A percentile compares a stretch with the other conserved stretches of the same genome.
These are phyloP conservation scores for Paramuricea clavata DNA, from an alignment of 92 coral and sea anemone species.

Conservation along the genomic window DNA sequence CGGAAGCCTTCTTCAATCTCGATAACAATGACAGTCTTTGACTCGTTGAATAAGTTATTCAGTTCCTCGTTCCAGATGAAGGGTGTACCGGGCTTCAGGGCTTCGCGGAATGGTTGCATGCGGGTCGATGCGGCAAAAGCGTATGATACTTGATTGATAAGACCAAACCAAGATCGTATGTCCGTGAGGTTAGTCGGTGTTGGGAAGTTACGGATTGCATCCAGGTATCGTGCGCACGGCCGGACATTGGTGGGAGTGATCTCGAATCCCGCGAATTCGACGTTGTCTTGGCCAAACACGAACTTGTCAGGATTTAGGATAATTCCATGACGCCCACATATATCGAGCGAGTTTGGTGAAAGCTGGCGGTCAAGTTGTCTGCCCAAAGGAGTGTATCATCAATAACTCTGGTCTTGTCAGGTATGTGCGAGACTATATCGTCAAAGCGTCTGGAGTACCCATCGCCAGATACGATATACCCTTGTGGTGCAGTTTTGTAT, in stretches of 20 bases:
- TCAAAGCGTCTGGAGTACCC: slow-evolving; percentile 64
- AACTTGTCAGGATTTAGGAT: slow-evolving; percentile 58
- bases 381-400: slow-evolving; percentile 60
- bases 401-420: slow-evolving; percentile 54
- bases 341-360: slow-evolving; percentile 17
- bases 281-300: slow-evolving; percentile 40
- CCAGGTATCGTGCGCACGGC: slow-evolving; percentile 42
- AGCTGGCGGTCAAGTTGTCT: slow-evolving; percentile 19
- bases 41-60: slow-evolving; percentile 24
- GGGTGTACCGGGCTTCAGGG: slow-evolving; percentile 22
- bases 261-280: slow-evolving; percentile 36
- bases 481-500: slow-evolving; percentile 76
- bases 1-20: slow-evolving; percentile 28
- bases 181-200: slow-evolving; percentile 64
- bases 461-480: too few relatives aligned
- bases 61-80: slow-evolving; percentile 26
- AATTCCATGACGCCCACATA: slow-evolving; percentile 30
- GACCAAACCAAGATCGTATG: slow-evolving; percentile 71
- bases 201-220: slow-evolving; percentile 55
- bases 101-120: slow-evolving; percentile 37
- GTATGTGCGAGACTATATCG: slow-evolving; percentile 59
- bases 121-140: slow-evolving; percentile 33
- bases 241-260: slow-evolving; percentile 42
- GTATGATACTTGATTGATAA: too few relatives aligned
- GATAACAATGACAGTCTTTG: slow-evolving; percentile 19